Base-by-base conservation (phyloP, 2,113 vertebrate species). In the Phoenicopterus ruber region DNA sequence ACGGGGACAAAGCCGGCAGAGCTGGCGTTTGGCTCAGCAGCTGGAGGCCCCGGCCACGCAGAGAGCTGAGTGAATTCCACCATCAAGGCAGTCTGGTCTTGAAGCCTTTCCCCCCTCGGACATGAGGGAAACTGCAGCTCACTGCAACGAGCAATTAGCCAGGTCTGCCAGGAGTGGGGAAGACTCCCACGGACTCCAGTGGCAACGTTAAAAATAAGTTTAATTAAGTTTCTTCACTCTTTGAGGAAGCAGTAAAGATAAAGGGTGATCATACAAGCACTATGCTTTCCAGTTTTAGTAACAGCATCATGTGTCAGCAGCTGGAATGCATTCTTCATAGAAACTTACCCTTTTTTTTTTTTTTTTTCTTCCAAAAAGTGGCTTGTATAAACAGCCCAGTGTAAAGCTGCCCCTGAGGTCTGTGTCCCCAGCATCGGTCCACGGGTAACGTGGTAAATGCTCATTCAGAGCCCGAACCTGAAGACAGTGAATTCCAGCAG, bases 291-390 rank as follows among this genome's bases (percentile, higher is more conserved):
- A 55, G 16, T 46, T 76, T 40, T 13, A 63, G 40, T 19, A 49
- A n/a, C 1, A 69, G 38, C 8, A 0, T 42, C 0, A 0, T 16
- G 40, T 79, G 47, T 38, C 65, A 42, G 46, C 82, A 88, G 89
- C 74, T 94, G 86, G 66, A 67, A 62, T 7, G 11, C 44, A 16
- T 69, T 74, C 58, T 38, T 49, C 49, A 22, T 4, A 67, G 55
- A 71, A 80, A 58, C 29, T 40, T 42, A 7, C 11, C 18, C 17
- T 3, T 7, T 1, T 22, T 22, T 32, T 31, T 55, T 36, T 44
- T 9, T 47, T 3, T 10, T 14, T 10, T 6, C 11, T 12, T 28
- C 13, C 36, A 52, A 32, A 54, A 73, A 58, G 28, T 4, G 29
- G 17, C 19, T 79, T 58, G 42, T 18, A 26, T 20, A 21, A 52